phyloP scores from a whole-genome alignment of 2,888 invertebrate genomes.

The Seladonia tumulorum region DNA sequence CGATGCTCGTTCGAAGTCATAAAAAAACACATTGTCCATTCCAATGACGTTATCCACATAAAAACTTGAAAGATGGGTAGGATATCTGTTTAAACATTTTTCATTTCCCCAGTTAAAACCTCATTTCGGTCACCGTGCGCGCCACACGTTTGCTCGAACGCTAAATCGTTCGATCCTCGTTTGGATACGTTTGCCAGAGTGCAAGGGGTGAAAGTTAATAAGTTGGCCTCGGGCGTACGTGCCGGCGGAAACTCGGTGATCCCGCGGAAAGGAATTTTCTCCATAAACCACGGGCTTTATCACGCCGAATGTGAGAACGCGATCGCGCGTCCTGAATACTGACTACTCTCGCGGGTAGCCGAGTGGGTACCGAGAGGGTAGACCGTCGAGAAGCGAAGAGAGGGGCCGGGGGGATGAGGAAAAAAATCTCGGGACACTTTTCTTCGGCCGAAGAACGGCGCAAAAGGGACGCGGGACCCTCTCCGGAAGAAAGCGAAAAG shows the following conservation, averaged over 20 bases:
- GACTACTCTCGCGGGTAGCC: conserved; percentile 43
- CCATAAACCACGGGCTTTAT: conserved; percentile 71
- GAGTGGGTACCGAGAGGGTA: conserved; percentile 23
- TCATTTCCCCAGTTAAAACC: neutral
- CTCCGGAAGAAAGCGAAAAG: conserved; percentile 30
- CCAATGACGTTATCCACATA: neutral
- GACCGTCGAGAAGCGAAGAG: neutral
- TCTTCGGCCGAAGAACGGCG: conserved; percentile 54
- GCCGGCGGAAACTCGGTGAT: conserved; percentile 34
- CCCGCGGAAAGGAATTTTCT: conserved; percentile 55
- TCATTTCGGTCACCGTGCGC: neutral
- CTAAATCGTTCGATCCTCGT: neutral
- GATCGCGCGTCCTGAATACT: conserved; percentile 67
- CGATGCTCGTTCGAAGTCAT: neutral
- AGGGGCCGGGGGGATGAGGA: conserved; percentile 36
- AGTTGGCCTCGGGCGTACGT: conserved; percentile 31
- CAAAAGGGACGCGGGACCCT: conserved; percentile 24
- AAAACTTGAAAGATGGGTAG: neutral
- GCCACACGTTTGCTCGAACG: neutral
- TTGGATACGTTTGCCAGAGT: neutral
- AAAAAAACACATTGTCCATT: neutral
- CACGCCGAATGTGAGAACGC: conserved; percentile 58
- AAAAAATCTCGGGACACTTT: conserved; percentile 72
- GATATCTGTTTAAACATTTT: neutral
- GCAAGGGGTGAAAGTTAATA: conserved; percentile 35